Percentiles rank a stretch among this genome's conserved stretches.
phyloP scores from a whole-genome alignment of 2,113 vertebrate species.

The Heptranchias perlo region DNA sequence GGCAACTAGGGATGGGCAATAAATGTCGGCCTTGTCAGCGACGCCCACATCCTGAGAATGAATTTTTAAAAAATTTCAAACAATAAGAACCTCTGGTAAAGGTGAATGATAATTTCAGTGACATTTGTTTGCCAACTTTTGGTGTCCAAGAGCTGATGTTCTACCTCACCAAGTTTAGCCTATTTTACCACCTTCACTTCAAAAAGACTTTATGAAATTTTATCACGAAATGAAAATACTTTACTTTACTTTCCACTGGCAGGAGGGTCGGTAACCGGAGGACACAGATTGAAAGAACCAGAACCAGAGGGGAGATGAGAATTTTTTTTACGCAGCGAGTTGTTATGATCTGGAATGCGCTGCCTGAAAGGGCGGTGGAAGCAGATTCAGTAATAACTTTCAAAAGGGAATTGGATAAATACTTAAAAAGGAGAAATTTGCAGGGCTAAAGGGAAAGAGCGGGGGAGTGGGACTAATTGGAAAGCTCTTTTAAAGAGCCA shows the following conservation, averaged over 20 bases:
- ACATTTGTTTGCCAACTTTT: not conserved
- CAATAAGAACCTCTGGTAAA: not conserved
- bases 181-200: not conserved
- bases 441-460: not conserved
- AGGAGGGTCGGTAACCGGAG: not conserved
- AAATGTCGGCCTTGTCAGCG: too few relatives aligned
- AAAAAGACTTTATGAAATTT: not conserved
- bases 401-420: not conserved
- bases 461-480: not conserved
- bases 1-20: not conserved
- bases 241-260: too few relatives aligned
- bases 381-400: not conserved
- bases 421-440: not conserved
- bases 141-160: not conserved
- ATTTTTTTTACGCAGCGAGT: not conserved
- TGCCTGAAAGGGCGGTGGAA: not conserved
- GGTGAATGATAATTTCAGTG: not conserved
- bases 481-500: not conserved
- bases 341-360: not conserved
- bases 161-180: not conserved
- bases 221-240: not conserved
- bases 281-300: too few relatives aligned
- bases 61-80: not conserved
- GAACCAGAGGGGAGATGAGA: not conserved
- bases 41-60: too few relatives aligned